A percentile compares a stretch with the other conserved stretches of the same genome.
These are phyloP conservation scores for Umimayanthus kanabou DNA, from an alignment of 92 coral and sea anemone species.

Conservation along the genomic window DNA sequence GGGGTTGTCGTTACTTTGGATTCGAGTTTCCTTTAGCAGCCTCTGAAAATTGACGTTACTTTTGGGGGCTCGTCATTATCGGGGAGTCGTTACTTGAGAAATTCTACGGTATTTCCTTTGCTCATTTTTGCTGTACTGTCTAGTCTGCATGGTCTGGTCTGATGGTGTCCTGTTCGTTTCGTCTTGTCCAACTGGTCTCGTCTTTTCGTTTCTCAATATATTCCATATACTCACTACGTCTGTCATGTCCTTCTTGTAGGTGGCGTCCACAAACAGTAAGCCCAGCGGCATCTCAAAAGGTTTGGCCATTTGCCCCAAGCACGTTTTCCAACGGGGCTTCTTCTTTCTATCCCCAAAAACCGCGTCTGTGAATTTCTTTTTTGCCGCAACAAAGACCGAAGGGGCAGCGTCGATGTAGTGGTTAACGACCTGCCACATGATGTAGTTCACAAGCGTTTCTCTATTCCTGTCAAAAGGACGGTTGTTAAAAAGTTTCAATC, in stretches of 20 bases:
- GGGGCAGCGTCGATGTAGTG: constrained; percentile 40
- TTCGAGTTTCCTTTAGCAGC: too few relatives aligned
- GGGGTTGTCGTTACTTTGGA: too few relatives aligned
- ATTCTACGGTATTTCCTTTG: too few relatives aligned
- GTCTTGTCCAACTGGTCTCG: too few relatives aligned
- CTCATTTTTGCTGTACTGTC: too few relatives aligned
- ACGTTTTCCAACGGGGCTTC: constrained; percentile 47
- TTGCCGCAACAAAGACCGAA: constrained; percentile 28
- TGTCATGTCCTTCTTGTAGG: constrained; percentile 50
- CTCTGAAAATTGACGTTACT: too few relatives aligned
- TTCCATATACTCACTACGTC: constrained; percentile 34
- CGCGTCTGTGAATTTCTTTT: constrained; percentile 8
- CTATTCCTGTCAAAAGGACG: not conserved
- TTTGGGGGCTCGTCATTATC: too few relatives aligned
- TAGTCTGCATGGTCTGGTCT: too few relatives aligned
- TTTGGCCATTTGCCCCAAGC: constrained; percentile 43
- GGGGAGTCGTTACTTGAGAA: too few relatives aligned
- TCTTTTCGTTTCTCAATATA: too few relatives aligned
- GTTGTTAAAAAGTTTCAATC: not conserved
- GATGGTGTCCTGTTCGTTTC: too few relatives aligned
- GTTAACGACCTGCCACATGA: constrained; percentile 51
- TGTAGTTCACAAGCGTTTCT: constrained; percentile 47
- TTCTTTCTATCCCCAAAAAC: constrained; percentile 11
- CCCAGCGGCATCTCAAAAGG: constrained; percentile 57
- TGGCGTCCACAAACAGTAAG: constrained; percentile 55